Conservation (phyloP, 2,888 invertebrate species). For the Malacosoma neustria region DNA sequence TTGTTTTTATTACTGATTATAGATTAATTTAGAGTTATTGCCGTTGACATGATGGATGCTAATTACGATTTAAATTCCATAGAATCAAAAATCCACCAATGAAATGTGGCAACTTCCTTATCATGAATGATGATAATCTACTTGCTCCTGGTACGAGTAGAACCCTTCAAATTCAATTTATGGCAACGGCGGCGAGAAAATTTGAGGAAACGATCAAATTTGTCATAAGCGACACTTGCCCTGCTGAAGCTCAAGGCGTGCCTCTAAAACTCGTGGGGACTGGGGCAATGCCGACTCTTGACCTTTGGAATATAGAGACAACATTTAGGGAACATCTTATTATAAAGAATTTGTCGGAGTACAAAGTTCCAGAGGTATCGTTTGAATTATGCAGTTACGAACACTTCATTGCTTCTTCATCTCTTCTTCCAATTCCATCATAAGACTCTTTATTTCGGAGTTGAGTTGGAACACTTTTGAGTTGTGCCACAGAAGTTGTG, state of each 20-base stretch:
- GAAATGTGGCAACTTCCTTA: constrained; percentile 58
- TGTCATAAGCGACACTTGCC: constrained; percentile 61
- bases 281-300: constrained; percentile 72
- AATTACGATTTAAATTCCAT: constrained; percentile 6
- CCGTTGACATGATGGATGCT: too few relatives aligned
- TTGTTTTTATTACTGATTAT: too few relatives aligned
- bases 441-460: too few relatives aligned
- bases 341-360: constrained; percentile 66
- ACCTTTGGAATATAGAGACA: constrained; percentile 70
- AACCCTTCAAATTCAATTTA: constrained; percentile 52
- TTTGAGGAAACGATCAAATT: constrained; percentile 60
- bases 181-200: constrained; percentile 39
- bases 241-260: constrained; percentile 64
- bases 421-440: too few relatives aligned
- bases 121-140: constrained; percentile 57
- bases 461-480: too few relatives aligned
- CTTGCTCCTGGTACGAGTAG: constrained; percentile 59
- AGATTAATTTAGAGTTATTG: too few relatives aligned
- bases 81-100: constrained; percentile 54
- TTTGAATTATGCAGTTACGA: too few relatives aligned
- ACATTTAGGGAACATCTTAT: constrained; percentile 77
- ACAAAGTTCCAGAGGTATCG: constrained; percentile 59
- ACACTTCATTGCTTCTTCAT: background rate
- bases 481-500: too few relatives aligned
- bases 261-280: constrained; percentile 62